These are phyloP conservation scores for Castor canadensis DNA, from an alignment of 2,113 vertebrate species.

Conservation along the genomic window DNA sequence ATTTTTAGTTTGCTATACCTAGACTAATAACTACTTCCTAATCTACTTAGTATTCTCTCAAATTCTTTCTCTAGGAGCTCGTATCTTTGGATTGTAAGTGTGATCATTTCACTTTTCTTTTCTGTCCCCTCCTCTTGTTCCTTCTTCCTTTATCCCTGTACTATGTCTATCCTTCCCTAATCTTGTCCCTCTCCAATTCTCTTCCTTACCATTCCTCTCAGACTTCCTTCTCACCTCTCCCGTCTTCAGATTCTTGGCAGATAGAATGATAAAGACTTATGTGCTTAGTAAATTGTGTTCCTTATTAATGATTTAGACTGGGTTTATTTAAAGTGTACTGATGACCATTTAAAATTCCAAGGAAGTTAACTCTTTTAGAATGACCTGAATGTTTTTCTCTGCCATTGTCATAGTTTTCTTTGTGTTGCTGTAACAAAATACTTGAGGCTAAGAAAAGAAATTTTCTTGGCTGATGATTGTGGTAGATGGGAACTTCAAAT, in stretches of 20 bases:
- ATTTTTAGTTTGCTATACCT: neutral
- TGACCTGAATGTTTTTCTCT: slow-evolving; percentile 14
- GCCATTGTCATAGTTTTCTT: neutral
- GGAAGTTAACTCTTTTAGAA: slow-evolving; percentile 26
- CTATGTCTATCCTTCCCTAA: neutral
- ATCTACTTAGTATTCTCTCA: neutral
- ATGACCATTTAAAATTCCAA: neutral
- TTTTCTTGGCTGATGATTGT: neutral
- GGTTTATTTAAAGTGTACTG: neutral
- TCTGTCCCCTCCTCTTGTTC: too few species aligned
- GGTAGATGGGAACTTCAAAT: neutral
- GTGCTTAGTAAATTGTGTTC: neutral
- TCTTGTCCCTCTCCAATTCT: neutral
- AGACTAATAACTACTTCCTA: neutral
- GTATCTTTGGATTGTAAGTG: neutral
- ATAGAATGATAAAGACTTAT: neutral
- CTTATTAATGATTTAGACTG: slow-evolving; percentile 13
- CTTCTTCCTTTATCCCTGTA: neutral
- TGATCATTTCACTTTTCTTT: neutral
- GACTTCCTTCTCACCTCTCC: neutral
- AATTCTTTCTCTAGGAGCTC: neutral
- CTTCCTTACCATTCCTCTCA: neutral
- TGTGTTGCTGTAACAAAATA: neutral
- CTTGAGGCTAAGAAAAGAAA: neutral
- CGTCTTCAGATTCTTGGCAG: neutral